Evolutionary conservation across 92 coral and sea anemone species (phyloP).

Genomic region (Zoanthus solanderi): DNA sequence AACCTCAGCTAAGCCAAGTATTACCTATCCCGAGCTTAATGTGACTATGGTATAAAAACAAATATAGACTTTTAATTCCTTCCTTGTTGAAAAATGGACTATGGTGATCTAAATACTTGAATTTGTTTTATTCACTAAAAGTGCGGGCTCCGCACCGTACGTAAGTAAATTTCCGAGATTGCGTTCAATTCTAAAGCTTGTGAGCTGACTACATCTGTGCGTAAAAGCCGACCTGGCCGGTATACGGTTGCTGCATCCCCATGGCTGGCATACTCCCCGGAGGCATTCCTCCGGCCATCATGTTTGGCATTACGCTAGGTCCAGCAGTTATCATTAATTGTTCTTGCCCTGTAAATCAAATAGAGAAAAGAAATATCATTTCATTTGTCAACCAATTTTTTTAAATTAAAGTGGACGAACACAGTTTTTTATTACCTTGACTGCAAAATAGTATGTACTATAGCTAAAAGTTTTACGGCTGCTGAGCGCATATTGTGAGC

Average conservation of each 20-base stretch:
- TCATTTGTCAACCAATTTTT: background rate
- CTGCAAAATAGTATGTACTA: no score
- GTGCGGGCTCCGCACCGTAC: constrained; percentile 35
- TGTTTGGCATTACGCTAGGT: constrained; percentile 84
- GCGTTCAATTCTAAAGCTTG: constrained; percentile 23
- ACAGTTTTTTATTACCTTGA: no score
- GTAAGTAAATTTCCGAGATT: constrained; percentile 48
- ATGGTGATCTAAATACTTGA: constrained; percentile 39
- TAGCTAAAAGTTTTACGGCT: no score
- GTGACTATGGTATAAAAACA: constrained; percentile 38
- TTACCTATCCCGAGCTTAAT: constrained; percentile 31
- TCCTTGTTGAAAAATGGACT: background rate
- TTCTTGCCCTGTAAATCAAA: constrained; percentile 75
- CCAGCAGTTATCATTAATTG: constrained; percentile 99
- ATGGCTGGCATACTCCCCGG: constrained; percentile 67
- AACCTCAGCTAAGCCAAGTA: constrained; percentile 12
- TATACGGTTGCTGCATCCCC: constrained; percentile 47
- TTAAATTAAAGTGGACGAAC: no score
- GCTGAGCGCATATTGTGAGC: no score
- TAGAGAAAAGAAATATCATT: background rate
- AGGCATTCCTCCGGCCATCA: constrained; percentile 76
- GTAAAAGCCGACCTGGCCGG: constrained; percentile 55
- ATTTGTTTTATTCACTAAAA: constrained; percentile 29
- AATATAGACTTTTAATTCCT: constrained; percentile 15
- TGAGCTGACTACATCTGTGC: constrained; percentile 44